phyloP scores from a whole-genome alignment of 30 jellyfish, hydroid and myxozoan species.

The Euphysa ruthae region DNA sequence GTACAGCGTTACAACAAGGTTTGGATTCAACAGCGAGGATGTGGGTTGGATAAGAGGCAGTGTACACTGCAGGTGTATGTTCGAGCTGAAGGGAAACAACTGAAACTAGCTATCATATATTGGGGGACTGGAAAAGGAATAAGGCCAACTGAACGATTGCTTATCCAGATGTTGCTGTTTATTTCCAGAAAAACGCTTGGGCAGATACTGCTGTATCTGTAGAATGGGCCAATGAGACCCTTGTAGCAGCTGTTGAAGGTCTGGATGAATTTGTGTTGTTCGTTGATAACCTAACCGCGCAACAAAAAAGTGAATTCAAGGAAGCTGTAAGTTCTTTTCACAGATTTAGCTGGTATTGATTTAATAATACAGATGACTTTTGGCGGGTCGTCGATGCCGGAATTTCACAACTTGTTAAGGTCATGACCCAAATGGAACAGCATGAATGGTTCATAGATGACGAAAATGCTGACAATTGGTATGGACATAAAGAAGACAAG shows the following conservation, averaged over 20 bases:
- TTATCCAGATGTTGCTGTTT: slow-evolving; percentile 32
- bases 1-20: slow-evolving; percentile 13
- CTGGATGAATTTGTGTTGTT: slow-evolving; percentile 30
- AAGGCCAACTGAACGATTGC: background rate
- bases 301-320: slow-evolving; percentile 36
- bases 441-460: slow-evolving; percentile 46
- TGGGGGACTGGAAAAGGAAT: slow-evolving; percentile 34
- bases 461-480: slow-evolving; percentile 34
- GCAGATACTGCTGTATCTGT: no score
- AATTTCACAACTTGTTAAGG: slow-evolving; percentile 45
- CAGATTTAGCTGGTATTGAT: slow-evolving; percentile 45
- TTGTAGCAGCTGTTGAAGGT: slow-evolving; percentile 31
- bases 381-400: slow-evolving; percentile 76
- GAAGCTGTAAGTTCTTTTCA: slow-evolving; percentile 37
- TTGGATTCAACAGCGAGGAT: slow-evolving; percentile 35
- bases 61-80: slow-evolving; percentile 37
- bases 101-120: slow-evolving; percentile 33
- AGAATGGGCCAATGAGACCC: slow-evolving; percentile 42
- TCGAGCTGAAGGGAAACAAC: slow-evolving; percentile 33
- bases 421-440: slow-evolving; percentile 25
- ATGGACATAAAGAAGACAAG: slow-evolving; percentile 37
- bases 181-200: no score
- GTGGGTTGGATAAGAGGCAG: slow-evolving; percentile 35
- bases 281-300: slow-evolving; percentile 52
- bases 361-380: no score